These are phyloP conservation scores for Catocala nupta DNA, from an alignment of 2,888 invertebrate species.

Conservation along the genomic window DNA sequence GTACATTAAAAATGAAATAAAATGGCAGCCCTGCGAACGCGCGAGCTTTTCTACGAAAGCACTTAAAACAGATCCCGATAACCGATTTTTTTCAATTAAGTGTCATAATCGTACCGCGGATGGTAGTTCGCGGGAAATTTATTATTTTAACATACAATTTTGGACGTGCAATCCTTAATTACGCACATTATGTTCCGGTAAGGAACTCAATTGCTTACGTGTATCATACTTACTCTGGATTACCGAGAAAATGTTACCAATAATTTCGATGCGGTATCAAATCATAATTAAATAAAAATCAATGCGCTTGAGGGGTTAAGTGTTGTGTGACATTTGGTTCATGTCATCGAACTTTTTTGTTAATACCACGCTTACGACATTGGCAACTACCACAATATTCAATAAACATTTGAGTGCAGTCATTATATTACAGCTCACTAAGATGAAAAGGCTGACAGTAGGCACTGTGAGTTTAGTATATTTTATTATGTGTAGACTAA, in stretches of 20 bases:
- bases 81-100: constrained; percentile 83
- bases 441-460: no score
- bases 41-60: constrained; percentile 77
- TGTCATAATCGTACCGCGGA: constrained; percentile 78
- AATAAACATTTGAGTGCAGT: no score
- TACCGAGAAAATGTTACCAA: constrained; percentile 41
- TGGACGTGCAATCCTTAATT: constrained; percentile 67
- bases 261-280: constrained; percentile 29
- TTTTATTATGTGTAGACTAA: no score
- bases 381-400: no score
- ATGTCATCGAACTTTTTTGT: background rate
- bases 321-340: background rate
- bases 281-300: constrained; percentile 16
- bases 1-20: no score
- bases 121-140: constrained; percentile 73
- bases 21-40: constrained; percentile 62
- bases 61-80: constrained; percentile 79
- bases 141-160: constrained; percentile 77
- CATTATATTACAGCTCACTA: no score
- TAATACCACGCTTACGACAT: no score
- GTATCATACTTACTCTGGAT: constrained; percentile 43
- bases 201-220: constrained; percentile 47
- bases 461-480: no score
- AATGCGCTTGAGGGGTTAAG: background rate
- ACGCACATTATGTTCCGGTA: constrained; percentile 69